Conservation (phyloP, 2,113 vertebrate genomes). For the Rhabdomys dilectus region DNA sequence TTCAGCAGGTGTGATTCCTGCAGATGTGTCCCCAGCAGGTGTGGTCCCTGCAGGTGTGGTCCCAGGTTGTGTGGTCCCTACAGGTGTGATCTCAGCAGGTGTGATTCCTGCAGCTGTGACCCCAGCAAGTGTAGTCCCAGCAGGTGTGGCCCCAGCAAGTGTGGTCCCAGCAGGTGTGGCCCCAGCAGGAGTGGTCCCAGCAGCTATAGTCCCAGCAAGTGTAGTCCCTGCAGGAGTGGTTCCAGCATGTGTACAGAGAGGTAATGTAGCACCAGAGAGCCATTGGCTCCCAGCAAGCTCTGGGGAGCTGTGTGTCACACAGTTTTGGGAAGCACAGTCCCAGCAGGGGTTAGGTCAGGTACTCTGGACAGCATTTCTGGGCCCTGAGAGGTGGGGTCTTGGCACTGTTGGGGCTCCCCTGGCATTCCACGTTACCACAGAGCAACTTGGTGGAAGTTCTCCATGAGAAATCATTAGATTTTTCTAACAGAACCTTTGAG, state of each 20-base stretch:
- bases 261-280: neutral
- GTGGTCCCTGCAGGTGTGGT: too few relatives aligned
- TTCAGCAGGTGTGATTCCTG: too few relatives aligned
- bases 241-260: neutral
- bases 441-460: fast-evolving
- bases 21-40: too few relatives aligned
- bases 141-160: neutral
- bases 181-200: too few relatives aligned
- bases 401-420: neutral
- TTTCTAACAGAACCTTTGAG: neutral
- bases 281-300: neutral
- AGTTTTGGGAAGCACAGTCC: neutral
- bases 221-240: neutral
- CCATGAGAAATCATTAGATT: neutral
- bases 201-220: neutral
- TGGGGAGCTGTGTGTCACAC: neutral
- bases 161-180: neutral
- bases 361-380: neutral
- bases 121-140: neutral
- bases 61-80: too few relatives aligned
- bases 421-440: fast-evolving
- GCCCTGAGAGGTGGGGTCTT: fast-evolving
- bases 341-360: too few relatives aligned
- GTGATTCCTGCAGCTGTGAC: neutral
- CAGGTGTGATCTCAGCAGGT: neutral